Percentiles rank a stretch among this genome's conserved stretches.
phyloP scores from a whole-genome alignment of 35 echinoderm and acorn worm genomes.

The Heliocidaris erythrogramma region DNA sequence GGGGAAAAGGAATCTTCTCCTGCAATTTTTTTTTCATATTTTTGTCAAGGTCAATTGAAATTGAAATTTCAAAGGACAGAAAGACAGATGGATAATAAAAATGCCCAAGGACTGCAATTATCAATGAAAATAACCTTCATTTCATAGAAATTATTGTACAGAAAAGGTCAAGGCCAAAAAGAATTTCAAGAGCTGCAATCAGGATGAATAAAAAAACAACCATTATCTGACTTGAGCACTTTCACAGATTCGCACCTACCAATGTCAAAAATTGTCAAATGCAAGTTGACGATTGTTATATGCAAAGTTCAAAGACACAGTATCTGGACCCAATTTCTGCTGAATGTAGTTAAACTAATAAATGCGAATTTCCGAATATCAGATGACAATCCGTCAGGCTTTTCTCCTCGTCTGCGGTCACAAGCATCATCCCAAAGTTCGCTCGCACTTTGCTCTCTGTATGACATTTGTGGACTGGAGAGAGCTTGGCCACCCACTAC shows the following conservation, averaged over 20 bases:
- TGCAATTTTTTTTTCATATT: too few relatives aligned
- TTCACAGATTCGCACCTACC: not conserved
- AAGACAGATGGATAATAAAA: not conserved
- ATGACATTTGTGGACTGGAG: not conserved
- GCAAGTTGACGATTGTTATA: not conserved
- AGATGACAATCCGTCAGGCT: constrained; percentile 8
- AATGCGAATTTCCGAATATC: constrained; percentile 11
- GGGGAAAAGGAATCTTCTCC: too few relatives aligned
- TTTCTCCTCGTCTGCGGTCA: constrained; percentile 14
- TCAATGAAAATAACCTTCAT: not conserved
- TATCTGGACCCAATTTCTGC: constrained; percentile 1
- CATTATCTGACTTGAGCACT: not conserved
- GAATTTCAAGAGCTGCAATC: not conserved
- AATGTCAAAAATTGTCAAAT: not conserved
- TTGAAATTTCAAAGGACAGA: not conserved
- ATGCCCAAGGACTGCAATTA: not conserved
- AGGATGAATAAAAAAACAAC: not conserved
- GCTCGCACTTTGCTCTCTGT: constrained; percentile 6
- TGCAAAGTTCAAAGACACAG: constrained; percentile 3
- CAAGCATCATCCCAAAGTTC: not conserved
- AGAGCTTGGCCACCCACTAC: not conserved
- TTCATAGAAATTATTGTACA: not conserved
- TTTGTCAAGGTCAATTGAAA: not conserved
- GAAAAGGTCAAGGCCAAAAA: not conserved
- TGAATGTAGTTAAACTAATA: constrained; percentile 13